These are phyloP conservation scores for Florisuga fusca DNA, from an alignment of 2,797 vertebrate genomes.

Conservation along the genomic window DNA sequence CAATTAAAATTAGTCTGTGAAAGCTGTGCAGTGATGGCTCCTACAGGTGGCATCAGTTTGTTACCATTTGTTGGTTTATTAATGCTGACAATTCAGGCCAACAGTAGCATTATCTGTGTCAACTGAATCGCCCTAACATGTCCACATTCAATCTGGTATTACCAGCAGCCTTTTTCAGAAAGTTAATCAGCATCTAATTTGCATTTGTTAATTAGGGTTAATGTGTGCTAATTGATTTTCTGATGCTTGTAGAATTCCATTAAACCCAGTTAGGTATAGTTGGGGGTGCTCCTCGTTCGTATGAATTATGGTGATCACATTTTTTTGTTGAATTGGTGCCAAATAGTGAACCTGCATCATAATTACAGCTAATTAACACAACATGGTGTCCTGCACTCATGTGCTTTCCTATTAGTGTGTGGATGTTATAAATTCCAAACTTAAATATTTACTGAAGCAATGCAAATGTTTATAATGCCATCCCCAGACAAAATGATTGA, in stretches of 20 bases:
- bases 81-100: conserved; percentile 81
- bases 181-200: conserved; percentile 83
- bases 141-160: conserved; percentile 78
- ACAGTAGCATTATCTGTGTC: conserved; percentile 78
- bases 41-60: conserved; percentile 72
- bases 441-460: conserved; percentile 59
- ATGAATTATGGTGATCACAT: conserved; percentile 83
- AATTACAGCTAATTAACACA: conserved; percentile 91
- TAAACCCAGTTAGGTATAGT: conserved; percentile 79
- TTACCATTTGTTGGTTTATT: conserved; percentile 76
- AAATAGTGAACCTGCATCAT: conserved; percentile 79
- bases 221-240: conserved; percentile 90
- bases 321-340: conserved; percentile 86
- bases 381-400: conserved; percentile 69
- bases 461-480: neutral
- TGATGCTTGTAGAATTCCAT: conserved; percentile 86
- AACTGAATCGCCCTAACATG: conserved; percentile 84
- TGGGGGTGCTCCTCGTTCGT: conserved; percentile 78
- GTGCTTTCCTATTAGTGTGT: conserved; percentile 63
- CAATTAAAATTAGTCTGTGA: neutral
- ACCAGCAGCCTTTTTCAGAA: conserved; percentile 74
- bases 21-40: conserved; percentile 5
- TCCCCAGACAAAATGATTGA: neutral
- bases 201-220: conserved; percentile 88
- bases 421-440: conserved; percentile 75